Evolutionary conservation across 2,113 vertebrate genomes (phyloP), one percentile per base, ranked within the genome.

Genomic region (Antigone vipio): DNA sequence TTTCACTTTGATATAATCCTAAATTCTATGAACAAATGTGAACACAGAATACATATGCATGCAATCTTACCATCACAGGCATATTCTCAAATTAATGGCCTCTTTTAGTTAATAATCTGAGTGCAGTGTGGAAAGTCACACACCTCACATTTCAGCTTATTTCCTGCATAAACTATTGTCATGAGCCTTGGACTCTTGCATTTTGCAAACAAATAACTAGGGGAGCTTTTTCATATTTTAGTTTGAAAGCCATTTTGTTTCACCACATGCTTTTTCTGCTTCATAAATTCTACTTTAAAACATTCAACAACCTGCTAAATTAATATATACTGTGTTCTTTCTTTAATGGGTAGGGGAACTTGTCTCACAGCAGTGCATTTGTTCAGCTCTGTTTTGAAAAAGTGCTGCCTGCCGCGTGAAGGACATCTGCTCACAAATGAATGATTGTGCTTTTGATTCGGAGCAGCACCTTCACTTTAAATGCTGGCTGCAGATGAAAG

Each of bases 361-460:
- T 95, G 95, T 96, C 95, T 98, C 95, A 27, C 98, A 97, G 97
- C 84, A 89, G 85, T 91, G 96, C 88, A 20, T 98, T 97, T 98
- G 96, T 97, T 97, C 93, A 93, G 95, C 88, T 87, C 93, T 60
- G 88, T 93, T 97, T 95, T 90, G 89, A 81, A 40, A 76, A 96
- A 92, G 86, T 5, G 8, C 96, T 95, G 96, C 97, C 95, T 93
- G 49, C 94, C 50, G 91, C 42, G 97, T 93, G 97, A 97, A 97
- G 92, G 98, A 97, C 97, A 95, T 96, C 98, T 96, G 97, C 97
- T 97, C 98, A 98, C 98, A 98, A 98, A 98, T 97, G 97, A 98
- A 59, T 95, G 96, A 97, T 98, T 98, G 98, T 98, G 97, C 97
- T 98, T 92, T 98, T 93, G 96, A 93, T 95, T 95, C 86, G 96